Evolutionary conservation across 2,113 vertebrate species (phyloP), one percentile per base, ranked within the genome.

Genomic region (Gadus chalcogrammus): DNA sequence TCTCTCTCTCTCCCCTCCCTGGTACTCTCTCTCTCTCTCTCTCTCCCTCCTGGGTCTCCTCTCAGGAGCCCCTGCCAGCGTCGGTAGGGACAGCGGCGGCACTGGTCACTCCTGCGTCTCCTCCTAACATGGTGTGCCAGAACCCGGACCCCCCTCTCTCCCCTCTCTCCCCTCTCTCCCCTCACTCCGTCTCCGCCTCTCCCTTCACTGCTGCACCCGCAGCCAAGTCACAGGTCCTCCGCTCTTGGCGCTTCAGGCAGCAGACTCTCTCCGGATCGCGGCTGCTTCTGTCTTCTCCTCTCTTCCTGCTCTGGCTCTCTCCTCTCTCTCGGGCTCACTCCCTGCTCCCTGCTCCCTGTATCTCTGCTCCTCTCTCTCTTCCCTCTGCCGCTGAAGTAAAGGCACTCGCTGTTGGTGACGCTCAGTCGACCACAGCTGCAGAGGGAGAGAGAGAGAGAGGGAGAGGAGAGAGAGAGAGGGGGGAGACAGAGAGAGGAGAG

Each of bases 391-490:
- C 79, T 84, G 52, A 80, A 86, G 85, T 87, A 82, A 88, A 88
- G 77, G 86, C 88, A 86, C 87, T 88, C 85, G 86, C 86, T 87
- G 82, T 83, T 85, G 82, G 85, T 87, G 85, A 86, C 69, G 80
- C 79, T 83, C 73, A 76, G 76, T 80, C 76, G 79, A 88, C 82
- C 85, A 84, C 89, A 89, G 89, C 86, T 90, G 88, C 88, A 89
- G 85, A 86, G 83, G 70, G 69, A 78, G 68, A 63, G 64, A 64
- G 78, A 78, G 85, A 81, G 80, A 75, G 81, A 78, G 83, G 80
- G 55, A 58, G 55, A 58, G 55, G 15, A 56, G 55, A 56, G 13
- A 3, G 13, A 16, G 15, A 56, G 55, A 56, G 13, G 17, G 13
- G 17, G 13, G 13, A 15, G 55, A 15, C 0, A 56, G 55, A 56